Evolutionary conservation across 2,113 vertebrate species (phyloP).

Genomic region (Otolemur garnettii): DNA sequence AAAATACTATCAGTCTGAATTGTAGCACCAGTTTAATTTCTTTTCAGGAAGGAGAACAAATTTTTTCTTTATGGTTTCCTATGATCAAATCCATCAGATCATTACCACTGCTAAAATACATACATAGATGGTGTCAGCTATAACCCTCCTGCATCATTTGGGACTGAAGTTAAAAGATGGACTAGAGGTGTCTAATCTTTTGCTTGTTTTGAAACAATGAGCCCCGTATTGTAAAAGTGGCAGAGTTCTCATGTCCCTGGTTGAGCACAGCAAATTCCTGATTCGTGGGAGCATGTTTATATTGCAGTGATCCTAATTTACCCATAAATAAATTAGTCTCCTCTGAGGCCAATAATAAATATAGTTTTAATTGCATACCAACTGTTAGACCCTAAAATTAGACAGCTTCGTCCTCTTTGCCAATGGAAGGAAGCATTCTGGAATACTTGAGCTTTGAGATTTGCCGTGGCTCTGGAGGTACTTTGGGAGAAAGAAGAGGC

Average conservation of each 20-base stretch:
- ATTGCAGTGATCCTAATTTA: conserved; percentile 75
- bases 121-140: not conserved
- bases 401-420: conserved; percentile 67
- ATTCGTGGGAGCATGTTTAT: conserved; percentile 75
- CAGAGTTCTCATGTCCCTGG: not conserved
- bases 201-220: conserved; percentile 45
- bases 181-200: not conserved
- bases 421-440: conserved; percentile 65
- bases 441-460: conserved; percentile 62
- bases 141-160: not conserved
- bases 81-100: not conserved
- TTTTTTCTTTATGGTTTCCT: not conserved
- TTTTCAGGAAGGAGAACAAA: conserved; percentile 20
- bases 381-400: conserved; percentile 83
- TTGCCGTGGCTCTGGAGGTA: conserved; percentile 33
- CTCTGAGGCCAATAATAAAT: conserved; percentile 72
- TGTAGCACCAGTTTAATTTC: conserved; percentile 4
- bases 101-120: not conserved
- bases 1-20: conserved; percentile 27
- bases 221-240: conserved; percentile 54
- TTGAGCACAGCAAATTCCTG: conserved; percentile 57
- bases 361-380: conserved; percentile 79
- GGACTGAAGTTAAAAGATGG: not conserved
- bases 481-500: conserved; percentile 13
- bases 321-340: conserved; percentile 78